Percentiles rank a stretch among this genome's conserved stretches.
These are phyloP conservation scores for Ctenochaetus hawaiiensis DNA, from an alignment of 2,797 vertebrate genomes.

Conservation along the genomic window DNA sequence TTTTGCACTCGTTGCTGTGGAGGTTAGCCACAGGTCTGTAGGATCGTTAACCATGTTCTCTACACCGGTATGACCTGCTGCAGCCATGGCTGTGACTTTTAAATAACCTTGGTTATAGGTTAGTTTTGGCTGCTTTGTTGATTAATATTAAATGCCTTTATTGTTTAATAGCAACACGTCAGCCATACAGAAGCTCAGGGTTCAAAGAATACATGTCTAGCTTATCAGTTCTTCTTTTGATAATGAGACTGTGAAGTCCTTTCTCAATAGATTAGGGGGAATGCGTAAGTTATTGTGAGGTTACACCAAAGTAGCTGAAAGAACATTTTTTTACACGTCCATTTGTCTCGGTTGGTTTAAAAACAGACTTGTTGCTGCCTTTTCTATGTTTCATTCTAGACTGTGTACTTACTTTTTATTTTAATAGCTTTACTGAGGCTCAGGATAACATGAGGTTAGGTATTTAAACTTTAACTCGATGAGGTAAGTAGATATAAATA, in stretches of 20 bases:
- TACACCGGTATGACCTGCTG: no score
- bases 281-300: not conserved
- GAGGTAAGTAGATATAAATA: not conserved
- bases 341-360: not conserved
- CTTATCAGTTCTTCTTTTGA: no score
- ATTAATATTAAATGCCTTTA: not conserved
- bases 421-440: not conserved
- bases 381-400: not conserved
- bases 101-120: not conserved
- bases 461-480: not conserved
- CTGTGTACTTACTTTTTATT: not conserved
- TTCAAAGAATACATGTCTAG: not conserved
- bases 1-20: not conserved
- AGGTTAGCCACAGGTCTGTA: not conserved
- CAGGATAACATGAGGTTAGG: not conserved
- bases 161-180: not conserved
- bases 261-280: not conserved
- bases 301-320: not conserved
- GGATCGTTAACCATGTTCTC: no score
- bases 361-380: slow-evolving; percentile 16
- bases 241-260: not conserved
- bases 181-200: not conserved
- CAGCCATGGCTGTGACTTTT: no score
- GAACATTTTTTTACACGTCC: not conserved
- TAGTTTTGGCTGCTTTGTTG: not conserved